A percentile compares a stretch with the other conserved stretches of the same genome.
These are phyloP conservation scores for Lacerta bilineata DNA, from an alignment of 2,797 vertebrate species.

Conservation along the genomic window DNA sequence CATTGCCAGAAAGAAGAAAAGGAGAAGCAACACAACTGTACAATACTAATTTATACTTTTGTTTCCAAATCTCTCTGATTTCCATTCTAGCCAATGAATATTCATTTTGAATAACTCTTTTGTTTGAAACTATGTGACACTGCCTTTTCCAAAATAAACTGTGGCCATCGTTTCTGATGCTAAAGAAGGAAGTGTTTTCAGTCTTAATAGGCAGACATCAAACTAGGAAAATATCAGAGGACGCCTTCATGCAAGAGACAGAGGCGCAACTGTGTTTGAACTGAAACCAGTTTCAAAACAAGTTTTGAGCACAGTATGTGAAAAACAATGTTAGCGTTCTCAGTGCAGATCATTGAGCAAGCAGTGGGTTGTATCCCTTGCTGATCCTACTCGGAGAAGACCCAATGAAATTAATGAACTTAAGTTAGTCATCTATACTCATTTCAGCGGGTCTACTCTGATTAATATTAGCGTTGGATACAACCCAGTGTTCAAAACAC, in stretches of 20 bases:
- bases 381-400: no score
- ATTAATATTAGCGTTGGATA: no score
- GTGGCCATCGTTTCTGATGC: conserved; percentile 36
- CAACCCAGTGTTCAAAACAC: no score
- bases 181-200: conserved; percentile 51
- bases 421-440: no score
- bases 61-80: conserved; percentile 53
- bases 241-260: conserved; percentile 23
- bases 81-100: conserved; percentile 53
- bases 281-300: conserved; percentile 17
- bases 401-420: no score
- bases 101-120: conserved; percentile 46
- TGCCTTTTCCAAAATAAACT: conserved; percentile 46
- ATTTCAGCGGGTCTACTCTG: no score
- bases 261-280: neutral
- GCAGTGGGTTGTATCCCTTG: no score
- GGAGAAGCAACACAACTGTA: conserved; percentile 55
- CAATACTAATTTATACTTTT: conserved; percentile 61
- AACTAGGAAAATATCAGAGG: conserved; percentile 43
- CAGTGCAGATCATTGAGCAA: neutral
- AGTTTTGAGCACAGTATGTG: neutral
- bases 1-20: conserved; percentile 60
- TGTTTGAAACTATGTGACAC: conserved; percentile 45
- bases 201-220: conserved; percentile 35
- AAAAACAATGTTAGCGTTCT: conserved; percentile 32